Base-by-base conservation (phyloP, 2,888 invertebrate genomes). In the Machimus rusticus region DNA sequence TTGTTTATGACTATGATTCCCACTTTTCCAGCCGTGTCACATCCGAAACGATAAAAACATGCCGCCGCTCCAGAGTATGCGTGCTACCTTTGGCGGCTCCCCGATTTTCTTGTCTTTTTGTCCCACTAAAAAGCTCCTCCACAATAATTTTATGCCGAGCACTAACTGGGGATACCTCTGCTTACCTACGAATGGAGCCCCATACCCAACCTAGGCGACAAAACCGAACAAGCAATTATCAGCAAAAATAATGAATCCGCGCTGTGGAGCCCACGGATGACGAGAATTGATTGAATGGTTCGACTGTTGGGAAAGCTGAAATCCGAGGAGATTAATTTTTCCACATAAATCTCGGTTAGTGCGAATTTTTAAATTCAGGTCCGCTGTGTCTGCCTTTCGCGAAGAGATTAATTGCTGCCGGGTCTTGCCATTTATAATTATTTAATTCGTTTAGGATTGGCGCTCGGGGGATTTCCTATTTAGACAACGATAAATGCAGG, bases 241-340 rank as follows among this genome's bases (percentile, higher is more conserved):
- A 23, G n/a, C n/a, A n/a, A 78, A 39, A 78, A 43, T 78, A 78
- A 78, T 78, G n/a, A 78, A 43, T 78, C 43, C n/a, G 76, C 37
- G 31, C n/a, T n/a, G 76, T 37, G 37, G 28, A 23, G 76, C 76
- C 76, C 78, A 39, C 78, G 78, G 46, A 39, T 78, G n/a, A n/a
- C 23, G 78, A 43, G 23, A 37, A 43, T 43, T 78, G 78, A 78
- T 78, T 78, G 78, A 78, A 78, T 78, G 39, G 39, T 23, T 43
- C 78, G 19, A 78, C 23, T 37, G 43, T 43, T 39, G 66, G 28
- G 66, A 66, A 66, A 66, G 66, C 12, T 66, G 28, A 66, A 66
- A 66, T 66, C 66, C 23, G 66, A 66, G 6, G 66, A 66, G 66
- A 66, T 66, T 66, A 66, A 66, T 66, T 66, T 66, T 66, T 66